Evolutionary conservation across 2,797 vertebrate genomes (phyloP).

Genomic region (Pseudochirops cupreus): DNA sequence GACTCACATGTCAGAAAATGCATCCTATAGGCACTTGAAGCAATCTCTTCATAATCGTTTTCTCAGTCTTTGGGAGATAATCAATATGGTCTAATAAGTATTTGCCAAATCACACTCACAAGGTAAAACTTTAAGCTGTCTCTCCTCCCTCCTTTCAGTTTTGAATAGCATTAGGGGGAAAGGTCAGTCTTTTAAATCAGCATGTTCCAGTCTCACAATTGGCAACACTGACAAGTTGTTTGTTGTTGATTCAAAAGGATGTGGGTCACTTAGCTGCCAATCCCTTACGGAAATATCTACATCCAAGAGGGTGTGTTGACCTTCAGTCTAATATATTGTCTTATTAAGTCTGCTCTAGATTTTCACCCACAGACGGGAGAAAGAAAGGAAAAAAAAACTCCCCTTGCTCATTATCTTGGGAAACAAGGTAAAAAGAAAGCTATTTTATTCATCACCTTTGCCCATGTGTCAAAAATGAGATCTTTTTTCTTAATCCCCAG

Average conservation of each 20-base stretch:
- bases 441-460: slow-evolving; percentile 2
- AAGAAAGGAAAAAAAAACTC: not conserved
- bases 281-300: not conserved
- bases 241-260: not conserved
- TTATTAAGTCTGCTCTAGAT: not conserved
- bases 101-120: not conserved
- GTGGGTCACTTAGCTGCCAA: not conserved
- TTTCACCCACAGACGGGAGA: not conserved
- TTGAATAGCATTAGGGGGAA: not conserved
- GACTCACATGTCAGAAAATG: not conserved
- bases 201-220: not conserved
- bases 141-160: not conserved
- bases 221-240: not conserved
- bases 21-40: not conserved
- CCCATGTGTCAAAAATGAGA: not conserved
- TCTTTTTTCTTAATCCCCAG: not conserved
- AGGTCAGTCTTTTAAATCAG: not conserved
- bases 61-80: not conserved
- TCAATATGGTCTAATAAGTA: not conserved
- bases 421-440: not conserved
- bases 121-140: not conserved
- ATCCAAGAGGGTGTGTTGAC: not conserved
- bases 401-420: not conserved
- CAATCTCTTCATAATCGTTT: not conserved
- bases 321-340: not conserved